Evolutionary conservation across 2,888 invertebrate species (phyloP).

Genomic region (Eristalis intricaria): DNA sequence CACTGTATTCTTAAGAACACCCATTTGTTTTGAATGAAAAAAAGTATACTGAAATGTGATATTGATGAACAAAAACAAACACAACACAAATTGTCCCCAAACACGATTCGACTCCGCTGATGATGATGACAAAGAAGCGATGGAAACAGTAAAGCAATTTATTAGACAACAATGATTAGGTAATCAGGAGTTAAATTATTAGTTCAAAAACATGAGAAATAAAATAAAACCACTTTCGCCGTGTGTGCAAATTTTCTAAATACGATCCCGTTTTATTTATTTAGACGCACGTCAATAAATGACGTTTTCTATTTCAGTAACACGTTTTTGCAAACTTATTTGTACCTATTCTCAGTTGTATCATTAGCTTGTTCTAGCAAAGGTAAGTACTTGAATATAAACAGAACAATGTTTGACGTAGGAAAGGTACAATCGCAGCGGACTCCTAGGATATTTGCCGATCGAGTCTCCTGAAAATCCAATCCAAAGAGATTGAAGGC

Average conservation of each 20-base stretch:
- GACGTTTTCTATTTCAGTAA: conserved; percentile 12
- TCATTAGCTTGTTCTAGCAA: background rate
- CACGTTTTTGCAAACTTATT: background rate
- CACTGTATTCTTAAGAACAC: conserved; percentile 31
- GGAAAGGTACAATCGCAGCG: no score
- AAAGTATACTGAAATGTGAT: conserved; percentile 64
- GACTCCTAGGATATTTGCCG: no score
- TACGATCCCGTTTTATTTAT: conserved; percentile 37
- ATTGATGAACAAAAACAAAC: conserved; percentile 46
- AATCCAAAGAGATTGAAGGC: no score
- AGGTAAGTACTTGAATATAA: no score
- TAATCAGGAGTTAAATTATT: conserved; percentile 30
- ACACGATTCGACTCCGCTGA: conserved; percentile 30
- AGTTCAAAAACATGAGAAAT: background rate
- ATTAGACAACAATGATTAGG: conserved; percentile 7
- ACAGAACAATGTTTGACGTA: no score
- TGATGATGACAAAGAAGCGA: conserved; percentile 4
- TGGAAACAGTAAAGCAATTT: conserved; percentile 17
- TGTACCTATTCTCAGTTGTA: background rate
- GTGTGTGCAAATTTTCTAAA: conserved; percentile 42
- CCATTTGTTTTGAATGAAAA: conserved; percentile 32
- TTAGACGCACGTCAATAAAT: conserved; percentile 25
- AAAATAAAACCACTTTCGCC: conserved; percentile 12
- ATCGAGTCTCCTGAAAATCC: no score
- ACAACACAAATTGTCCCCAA: conserved; percentile 15